A percentile compares a stretch with the other conserved stretches of the same genome.
Evolutionary conservation across 2,797 vertebrate species (phyloP).

Genomic region (Intellagama lesueurii): DNA sequence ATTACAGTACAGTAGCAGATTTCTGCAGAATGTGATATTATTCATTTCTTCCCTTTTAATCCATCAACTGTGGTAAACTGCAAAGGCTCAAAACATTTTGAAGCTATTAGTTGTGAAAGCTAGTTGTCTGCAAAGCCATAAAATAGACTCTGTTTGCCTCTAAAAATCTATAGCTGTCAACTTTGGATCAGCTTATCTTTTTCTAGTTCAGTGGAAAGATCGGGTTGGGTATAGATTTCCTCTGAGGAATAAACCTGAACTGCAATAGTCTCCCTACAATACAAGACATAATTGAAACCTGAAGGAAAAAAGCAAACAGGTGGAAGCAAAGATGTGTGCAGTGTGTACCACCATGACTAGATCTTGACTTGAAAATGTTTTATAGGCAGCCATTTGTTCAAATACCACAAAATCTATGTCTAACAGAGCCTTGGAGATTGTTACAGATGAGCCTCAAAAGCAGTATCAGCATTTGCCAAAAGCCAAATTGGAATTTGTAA

Average conservation of each 20-base stretch:
- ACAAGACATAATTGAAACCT: conserved; percentile 59
- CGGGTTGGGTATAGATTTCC: neutral
- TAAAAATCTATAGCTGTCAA: conserved; percentile 31
- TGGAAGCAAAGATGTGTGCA: conserved; percentile 48
- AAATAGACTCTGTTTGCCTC: conserved; percentile 33
- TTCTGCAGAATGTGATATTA: neutral
- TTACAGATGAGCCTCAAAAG: neutral
- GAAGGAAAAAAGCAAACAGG: conserved; percentile 12
- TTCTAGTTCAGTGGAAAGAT: conserved; percentile 41
- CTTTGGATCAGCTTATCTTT: neutral
- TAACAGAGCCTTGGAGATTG: neutral
- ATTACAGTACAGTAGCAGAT: conserved; percentile 1
- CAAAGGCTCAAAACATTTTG: conserved; percentile 24
- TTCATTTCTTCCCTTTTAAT: conserved; percentile 20
- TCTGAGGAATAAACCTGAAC: conserved; percentile 50
- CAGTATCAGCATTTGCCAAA: conserved; percentile 37
- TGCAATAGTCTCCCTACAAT: conserved; percentile 38
- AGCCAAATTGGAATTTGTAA: conserved; percentile 15
- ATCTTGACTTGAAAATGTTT: neutral
- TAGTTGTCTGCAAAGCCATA: conserved; percentile 31
- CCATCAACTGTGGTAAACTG: neutral
- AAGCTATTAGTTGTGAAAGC: conserved; percentile 19
- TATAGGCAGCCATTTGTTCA: neutral
- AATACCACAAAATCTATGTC: neutral
- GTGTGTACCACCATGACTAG: neutral